Base-by-base conservation (phyloP, 1,140 invertebrate species). In the Parasteatoda tepidariorum region DNA sequence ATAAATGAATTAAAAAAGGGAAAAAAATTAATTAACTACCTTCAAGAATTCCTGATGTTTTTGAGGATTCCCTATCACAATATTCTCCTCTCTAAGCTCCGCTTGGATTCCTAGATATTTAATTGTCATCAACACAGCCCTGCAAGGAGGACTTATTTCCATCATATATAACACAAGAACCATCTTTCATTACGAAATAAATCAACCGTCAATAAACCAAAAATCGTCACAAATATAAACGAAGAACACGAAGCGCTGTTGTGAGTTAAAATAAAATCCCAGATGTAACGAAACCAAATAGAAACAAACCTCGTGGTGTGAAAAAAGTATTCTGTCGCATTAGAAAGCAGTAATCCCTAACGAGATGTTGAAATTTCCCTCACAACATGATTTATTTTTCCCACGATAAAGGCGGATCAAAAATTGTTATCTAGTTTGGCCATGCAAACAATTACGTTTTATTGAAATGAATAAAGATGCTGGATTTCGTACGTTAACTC, bases 31-130 rank as follows among this genome's bases (percentile, higher is more conserved):
- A 26, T 30, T 22, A 82, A 81, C 85, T 91, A 95, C 93, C 92
- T 95, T 93, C 6, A 93, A 55, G 88, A 92, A 95, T 86, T 94
- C 78, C 2, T 66, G 93, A 2, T 93, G 92, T 54, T 90, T 93
- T 86, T 93, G 86, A 59, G 94, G 92, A 85, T 95, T 93, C 30
- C 93, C 93, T 70, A 92, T 91, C 83, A 92, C 24, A 94, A 86
- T 86, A 94, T 91, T n/a, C 92, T 86, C 87, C 92, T 94, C 57
- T 64, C 86, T 87, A 13, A 86, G 30, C 62, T 87, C 86, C 24
- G 86, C 61, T 22, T 86, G 68, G 3, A 88, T 28, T 2, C 86
- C 86, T 18, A 86, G 15, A 41, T 81, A 34, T 64, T 81, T 75
- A n/a, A 78, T 84, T 6, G 73, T 85, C 78, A 83, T 85, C 41